Evolutionary conservation across 2,113 vertebrate species (phyloP).

Genomic region (Chlorocebus sabaeus): DNA sequence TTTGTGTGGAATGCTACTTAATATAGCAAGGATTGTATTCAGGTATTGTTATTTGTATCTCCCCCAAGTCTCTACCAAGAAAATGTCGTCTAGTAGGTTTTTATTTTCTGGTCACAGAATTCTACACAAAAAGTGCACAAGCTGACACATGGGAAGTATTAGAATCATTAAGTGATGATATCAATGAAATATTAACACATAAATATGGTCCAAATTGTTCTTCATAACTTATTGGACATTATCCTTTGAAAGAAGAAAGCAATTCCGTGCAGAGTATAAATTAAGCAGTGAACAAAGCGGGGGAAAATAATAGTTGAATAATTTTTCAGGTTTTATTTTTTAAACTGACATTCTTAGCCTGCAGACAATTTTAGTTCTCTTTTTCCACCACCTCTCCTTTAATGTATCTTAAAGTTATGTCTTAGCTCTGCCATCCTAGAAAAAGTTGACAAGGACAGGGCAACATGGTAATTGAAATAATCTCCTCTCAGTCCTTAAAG

Average conservation of each 20-base stretch:
- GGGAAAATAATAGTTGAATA: background rate
- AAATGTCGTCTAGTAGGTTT: background rate
- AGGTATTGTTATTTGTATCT: background rate
- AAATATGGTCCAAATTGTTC: constrained; percentile 9
- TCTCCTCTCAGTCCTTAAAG: background rate
- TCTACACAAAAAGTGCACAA: constrained; percentile 12
- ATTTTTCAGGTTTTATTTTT: background rate
- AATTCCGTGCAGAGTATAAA: background rate
- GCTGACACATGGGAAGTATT: background rate
- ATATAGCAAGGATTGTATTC: background rate
- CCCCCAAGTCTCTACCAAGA: background rate
- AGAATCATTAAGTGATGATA: constrained; percentile 31
- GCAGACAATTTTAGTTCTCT: background rate
- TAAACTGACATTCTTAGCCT: background rate
- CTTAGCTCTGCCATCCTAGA: background rate
- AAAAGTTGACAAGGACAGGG: background rate
- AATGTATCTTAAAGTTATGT: background rate
- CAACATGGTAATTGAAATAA: background rate
- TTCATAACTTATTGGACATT: constrained; percentile 24
- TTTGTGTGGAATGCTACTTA: background rate
- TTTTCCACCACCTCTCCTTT: background rate
- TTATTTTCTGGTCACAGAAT: background rate
- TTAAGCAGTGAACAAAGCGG: background rate
- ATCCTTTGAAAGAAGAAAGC: background rate
- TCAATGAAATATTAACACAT: background rate